Evolutionary conservation across 2,797 vertebrate species (phyloP).

Genomic region (Scomberomorus guttatus): DNA sequence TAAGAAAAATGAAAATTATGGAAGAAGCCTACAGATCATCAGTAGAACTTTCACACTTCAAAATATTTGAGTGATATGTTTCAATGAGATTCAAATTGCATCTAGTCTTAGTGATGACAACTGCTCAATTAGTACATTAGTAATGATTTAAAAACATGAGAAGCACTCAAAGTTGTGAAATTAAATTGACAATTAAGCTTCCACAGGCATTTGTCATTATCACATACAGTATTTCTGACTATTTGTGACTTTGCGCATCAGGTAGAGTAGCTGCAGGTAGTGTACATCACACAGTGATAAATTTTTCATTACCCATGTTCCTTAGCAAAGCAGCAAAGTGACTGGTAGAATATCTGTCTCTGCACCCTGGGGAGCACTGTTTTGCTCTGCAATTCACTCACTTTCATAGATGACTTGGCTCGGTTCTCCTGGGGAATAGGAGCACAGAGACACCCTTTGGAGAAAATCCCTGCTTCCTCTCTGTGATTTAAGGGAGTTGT

Average conservation of each 20-base stretch:
- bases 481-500: slow-evolving; percentile 78
- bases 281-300: slow-evolving; percentile 51
- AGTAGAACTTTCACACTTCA: neutral
- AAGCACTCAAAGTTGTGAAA: neutral
- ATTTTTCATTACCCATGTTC: slow-evolving; percentile 73
- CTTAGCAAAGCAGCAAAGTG: slow-evolving; percentile 59
- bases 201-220: slow-evolving; percentile 21
- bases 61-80: neutral
- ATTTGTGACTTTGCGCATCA: slow-evolving; percentile 46
- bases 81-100: neutral
- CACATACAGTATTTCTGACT: slow-evolving; percentile 15
- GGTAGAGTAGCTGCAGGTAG: slow-evolving; percentile 57
- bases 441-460: slow-evolving; percentile 80
- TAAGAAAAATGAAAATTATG: neutral
- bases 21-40: neutral
- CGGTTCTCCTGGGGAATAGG: slow-evolving; percentile 74
- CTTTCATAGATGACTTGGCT: slow-evolving; percentile 79
- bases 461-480: slow-evolving; percentile 75
- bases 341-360: slow-evolving; percentile 62
- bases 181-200: neutral
- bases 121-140: neutral
- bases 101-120: neutral
- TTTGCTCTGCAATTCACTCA: slow-evolving; percentile 79
- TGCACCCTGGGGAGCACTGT: slow-evolving; percentile 75
- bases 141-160: neutral